Evolutionary conservation across 30 jellyfish, hydroid and myxozoan species (phyloP), one percentile per base, ranked within the genome.

Genomic region (Aurelia coerulea): DNA sequence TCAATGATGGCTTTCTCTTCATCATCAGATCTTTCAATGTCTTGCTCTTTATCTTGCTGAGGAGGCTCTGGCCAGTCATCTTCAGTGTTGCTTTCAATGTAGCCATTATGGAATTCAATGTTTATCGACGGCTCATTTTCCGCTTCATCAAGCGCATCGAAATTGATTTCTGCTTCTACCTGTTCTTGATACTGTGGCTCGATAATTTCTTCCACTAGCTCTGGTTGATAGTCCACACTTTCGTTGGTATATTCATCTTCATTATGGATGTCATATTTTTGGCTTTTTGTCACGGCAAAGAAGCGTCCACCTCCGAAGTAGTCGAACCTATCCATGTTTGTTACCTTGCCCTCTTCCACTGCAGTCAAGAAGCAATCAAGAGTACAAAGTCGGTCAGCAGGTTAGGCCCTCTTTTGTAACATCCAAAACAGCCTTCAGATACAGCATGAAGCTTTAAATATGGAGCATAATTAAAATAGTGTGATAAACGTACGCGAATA

Each of bases 221-320:
- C 56, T 9, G 13, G 56, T 46, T 46, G 14, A 46, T 46, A 46
- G 56, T 46, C 14, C 56, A 46, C 56, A 46, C 14, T 46, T 46
- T 46, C 15, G 0, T 46, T 46, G 14, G 56, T 46, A 9, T 46
- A 46, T 46, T 68, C 78, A 15, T 19, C 78, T 68, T 68, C 78
- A 18, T 68, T 37, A 10, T 32, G 78, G 52, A 17, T 32, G 10
- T 37, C 35, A 15, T 7, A 29, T 32, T 23, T 46, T 14, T 46
- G 56, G 56, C 53, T 58, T 65, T 74, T 84, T 31, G 93, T 84
- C 5, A 84, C 88, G 10, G 83, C 93, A 74, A 84, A 84, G 72
- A 29, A 84, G 16, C 93, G 69, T 49, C 93, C 93, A 13, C 70
- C 79, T 0, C 88, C 88, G 51, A 73, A 73, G 69, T 84, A 84